Evolutionary conservation across 2,888 invertebrate species (phyloP).

Genomic region (Melinopterus prodromus): DNA sequence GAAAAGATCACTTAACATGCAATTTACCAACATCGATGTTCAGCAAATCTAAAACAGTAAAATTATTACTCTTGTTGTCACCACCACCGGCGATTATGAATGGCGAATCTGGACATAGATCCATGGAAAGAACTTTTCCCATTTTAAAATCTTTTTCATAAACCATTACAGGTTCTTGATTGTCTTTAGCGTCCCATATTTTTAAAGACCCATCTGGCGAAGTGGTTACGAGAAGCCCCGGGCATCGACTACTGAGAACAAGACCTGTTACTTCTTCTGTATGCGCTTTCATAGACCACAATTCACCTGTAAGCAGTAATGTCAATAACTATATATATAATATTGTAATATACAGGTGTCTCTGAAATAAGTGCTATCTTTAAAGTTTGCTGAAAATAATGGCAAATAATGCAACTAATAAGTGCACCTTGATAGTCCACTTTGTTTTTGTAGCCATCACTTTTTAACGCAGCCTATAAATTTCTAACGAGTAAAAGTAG

Average conservation of each 20-base stretch:
- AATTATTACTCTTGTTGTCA: slow-evolving; percentile 80
- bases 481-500: too few relatives aligned
- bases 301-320: slow-evolving; percentile 46
- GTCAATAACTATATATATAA: slow-evolving; percentile 14
- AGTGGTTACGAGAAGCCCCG: slow-evolving; percentile 79
- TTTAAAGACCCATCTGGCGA: slow-evolving; percentile 85
- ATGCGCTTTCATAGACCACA: slow-evolving; percentile 65
- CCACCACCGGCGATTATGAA: slow-evolving; percentile 86
- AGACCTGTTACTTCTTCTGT: slow-evolving; percentile 86
- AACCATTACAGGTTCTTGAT: slow-evolving; percentile 56
- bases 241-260: slow-evolving; percentile 74
- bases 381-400: too few relatives aligned
- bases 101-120: slow-evolving; percentile 82
- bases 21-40: slow-evolving; percentile 66
- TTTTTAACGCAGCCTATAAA: too few relatives aligned
- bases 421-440: too few relatives aligned
- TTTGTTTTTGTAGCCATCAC: too few relatives aligned
- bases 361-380: too few relatives aligned
- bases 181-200: slow-evolving; percentile 75
- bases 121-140: slow-evolving; percentile 77
- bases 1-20: neutral
- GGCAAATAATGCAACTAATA: too few relatives aligned
- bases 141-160: slow-evolving; percentile 68
- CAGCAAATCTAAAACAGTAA: slow-evolving; percentile 72
- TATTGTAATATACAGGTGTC: neutral